Evolutionary conservation across 1,140 invertebrate species (phyloP).

Genomic region (Drosophila nikananu): DNA sequence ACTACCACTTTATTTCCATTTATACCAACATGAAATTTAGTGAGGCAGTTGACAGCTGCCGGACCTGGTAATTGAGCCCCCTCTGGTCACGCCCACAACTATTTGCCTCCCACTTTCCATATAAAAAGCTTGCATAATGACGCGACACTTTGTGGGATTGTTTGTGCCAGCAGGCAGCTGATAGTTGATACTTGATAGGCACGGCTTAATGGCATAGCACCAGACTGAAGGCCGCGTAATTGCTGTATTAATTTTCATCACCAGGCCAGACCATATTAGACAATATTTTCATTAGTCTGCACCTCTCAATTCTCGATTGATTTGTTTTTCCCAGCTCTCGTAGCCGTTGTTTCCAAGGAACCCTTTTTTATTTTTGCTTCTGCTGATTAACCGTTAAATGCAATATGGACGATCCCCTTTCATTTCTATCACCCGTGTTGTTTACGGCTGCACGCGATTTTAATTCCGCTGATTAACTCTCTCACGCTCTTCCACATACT

Average conservation of each 20-base stretch:
- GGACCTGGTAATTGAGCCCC: conserved; percentile 24
- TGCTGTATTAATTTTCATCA: conserved; percentile 69
- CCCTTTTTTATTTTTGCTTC: conserved; percentile 31
- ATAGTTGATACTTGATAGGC: conserved; percentile 29
- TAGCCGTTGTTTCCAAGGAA: conserved; percentile 63
- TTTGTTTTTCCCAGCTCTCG: conserved; percentile 57
- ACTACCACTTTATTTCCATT: conserved; percentile 12
- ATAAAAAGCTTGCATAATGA: conserved; percentile 46
- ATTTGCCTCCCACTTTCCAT: conserved; percentile 26
- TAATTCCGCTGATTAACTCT: conserved; percentile 49
- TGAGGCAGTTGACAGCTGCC: conserved; percentile 35
- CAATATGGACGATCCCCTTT: conserved; percentile 36
- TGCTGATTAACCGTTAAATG: conserved; percentile 67
- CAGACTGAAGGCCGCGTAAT: conserved; percentile 56
- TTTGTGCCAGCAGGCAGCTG: conserved; percentile 55
- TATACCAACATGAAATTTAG: conserved; percentile 22
- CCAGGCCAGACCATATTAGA: conserved; percentile 22
- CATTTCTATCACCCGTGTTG: conserved; percentile 40
- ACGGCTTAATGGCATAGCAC: conserved; percentile 18
- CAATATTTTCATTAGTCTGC: conserved; percentile 42
- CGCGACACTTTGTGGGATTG: conserved; percentile 47
- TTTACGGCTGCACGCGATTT: conserved; percentile 63
- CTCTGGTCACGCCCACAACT: conserved; percentile 21
- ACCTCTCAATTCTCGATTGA: conserved; percentile 50
- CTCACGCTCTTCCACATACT: conserved; percentile 44